Base-by-base conservation (phyloP, 2,888 invertebrate genomes). In the Steinernema hermaphroditum region DNA sequence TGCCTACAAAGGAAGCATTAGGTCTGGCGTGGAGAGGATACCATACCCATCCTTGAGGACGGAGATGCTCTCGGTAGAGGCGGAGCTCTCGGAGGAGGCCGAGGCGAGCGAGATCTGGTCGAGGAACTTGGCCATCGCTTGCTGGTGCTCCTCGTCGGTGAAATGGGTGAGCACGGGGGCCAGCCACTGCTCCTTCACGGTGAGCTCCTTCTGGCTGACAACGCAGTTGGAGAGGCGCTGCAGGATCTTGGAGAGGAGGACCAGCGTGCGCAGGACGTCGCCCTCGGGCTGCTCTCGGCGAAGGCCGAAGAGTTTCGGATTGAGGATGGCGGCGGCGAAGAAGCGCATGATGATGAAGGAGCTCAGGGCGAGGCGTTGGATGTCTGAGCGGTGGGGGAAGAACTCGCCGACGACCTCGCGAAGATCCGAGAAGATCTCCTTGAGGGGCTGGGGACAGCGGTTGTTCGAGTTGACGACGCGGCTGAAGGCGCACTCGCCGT, bases 301-400 rank as follows among this genome's bases (percentile, higher is more conserved):
- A 37, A 86, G 72, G 14, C 82, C 83, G 74, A 83, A 86, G 0
- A 80, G 78, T 54, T 82, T 86, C 14, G 86, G 86, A 72, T 83
- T 83, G 41, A 85, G 73, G 46, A 86, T 77, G 14, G 86, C 86
- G 2, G 86, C 83, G 0, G 86, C 84, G 73, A 86, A 86, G 75
- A 86, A 86, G 22, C 86, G 78, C 84, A 86, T 83, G 24, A 86
- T 83, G 19, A 86, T 77, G 57, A 86, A 86, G 4, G 84, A 84
- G 12, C 82, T 82, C 8, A 86, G 76, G 1, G 86, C 85, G 19
- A 86, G 79, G 34, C 82, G 79, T 41, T 81, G 80, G 16, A 82
- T 77, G 29, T 84, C 82, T 2, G 73, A 68, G 0, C 83, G 75
- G 24, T 74, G 80, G 74, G 75, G 79, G 44, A 72, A 83, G 44